phyloP scores from a whole-genome alignment of 2,797 vertebrate genomes.

The Eupleurogrammus muticus region DNA sequence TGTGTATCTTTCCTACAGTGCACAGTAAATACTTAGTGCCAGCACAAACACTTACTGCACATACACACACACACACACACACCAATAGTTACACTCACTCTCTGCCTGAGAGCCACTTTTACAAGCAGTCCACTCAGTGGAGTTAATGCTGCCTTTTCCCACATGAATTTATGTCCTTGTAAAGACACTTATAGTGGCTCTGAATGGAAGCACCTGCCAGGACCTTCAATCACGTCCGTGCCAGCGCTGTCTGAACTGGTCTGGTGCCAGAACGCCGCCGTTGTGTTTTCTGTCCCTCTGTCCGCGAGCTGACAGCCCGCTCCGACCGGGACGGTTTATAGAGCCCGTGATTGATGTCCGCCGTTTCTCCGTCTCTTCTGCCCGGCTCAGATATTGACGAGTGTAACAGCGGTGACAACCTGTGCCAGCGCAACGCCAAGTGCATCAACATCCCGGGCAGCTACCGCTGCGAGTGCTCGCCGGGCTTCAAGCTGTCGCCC shows the following conservation, averaged over 20 bases:
- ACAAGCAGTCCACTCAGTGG: conserved; percentile 39
- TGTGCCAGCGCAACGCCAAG: conserved; percentile 92
- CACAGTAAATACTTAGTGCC: neutral
- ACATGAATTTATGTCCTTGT: conserved; percentile 57
- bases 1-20: neutral
- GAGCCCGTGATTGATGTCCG: conserved; percentile 62
- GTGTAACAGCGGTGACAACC: conserved; percentile 90
- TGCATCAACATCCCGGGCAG: conserved; percentile 95
- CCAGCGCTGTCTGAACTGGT: conserved; percentile 34
- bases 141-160: conserved; percentile 43
- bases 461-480: conserved; percentile 92
- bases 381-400: conserved; percentile 91
- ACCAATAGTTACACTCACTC: conserved; percentile 4
- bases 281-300: conserved; percentile 47
- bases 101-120: conserved; percentile 27
- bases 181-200: conserved; percentile 46
- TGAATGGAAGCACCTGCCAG: conserved; percentile 40
- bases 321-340: conserved; percentile 54
- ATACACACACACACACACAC: conserved; percentile 4
- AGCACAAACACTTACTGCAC: neutral
- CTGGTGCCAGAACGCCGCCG: conserved; percentile 42
- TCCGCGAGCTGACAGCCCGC: conserved; percentile 30
- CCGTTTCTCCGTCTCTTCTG: conserved; percentile 40
- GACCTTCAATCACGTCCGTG: conserved; percentile 54
- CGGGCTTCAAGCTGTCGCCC: conserved; percentile 91